Conservation (phyloP, 2,113 vertebrate genomes). For the Neogobius melanostomus region DNA sequence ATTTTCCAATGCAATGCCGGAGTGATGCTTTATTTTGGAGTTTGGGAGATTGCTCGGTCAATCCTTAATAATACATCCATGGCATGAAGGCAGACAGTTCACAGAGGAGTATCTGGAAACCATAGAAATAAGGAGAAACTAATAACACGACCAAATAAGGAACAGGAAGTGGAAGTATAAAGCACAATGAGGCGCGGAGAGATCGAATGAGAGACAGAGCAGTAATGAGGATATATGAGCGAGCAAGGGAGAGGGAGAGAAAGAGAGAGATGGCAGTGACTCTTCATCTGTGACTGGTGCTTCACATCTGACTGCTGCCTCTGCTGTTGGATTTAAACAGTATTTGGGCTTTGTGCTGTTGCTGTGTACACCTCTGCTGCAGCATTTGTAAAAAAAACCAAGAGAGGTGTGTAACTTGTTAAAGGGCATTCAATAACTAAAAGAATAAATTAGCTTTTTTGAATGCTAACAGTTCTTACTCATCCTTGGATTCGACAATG, state of each 20-base stretch:
- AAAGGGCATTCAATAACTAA: not conserved
- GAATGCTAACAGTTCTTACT: too few species aligned
- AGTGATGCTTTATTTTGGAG: not conserved
- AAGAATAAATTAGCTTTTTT: not conserved
- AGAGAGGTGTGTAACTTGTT: not conserved
- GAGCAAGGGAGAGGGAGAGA: constrained; percentile 50
- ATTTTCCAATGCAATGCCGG: not conserved
- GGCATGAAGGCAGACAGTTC: constrained; percentile 26
- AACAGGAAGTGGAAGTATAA: constrained; percentile 39
- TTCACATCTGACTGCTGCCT: constrained; percentile 68
- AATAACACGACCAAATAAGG: constrained; percentile 47
- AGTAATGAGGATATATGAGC: constrained; percentile 68
- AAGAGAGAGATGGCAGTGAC: constrained; percentile 52
- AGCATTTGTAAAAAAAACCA: not conserved
- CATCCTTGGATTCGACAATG: too few species aligned
- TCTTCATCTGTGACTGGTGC: constrained; percentile 73
- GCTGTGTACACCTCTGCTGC: constrained; percentile 10
- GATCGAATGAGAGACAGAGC: constrained; percentile 63
- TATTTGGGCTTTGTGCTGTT: constrained; percentile 42
- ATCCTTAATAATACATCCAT: not conserved
- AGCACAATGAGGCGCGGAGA: constrained; percentile 62
- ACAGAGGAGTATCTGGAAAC: constrained; percentile 56
- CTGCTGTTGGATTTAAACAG: constrained; percentile 54
- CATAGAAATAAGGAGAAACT: constrained; percentile 43
- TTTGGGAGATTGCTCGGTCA: not conserved